phyloP scores from a whole-genome alignment of 2,888 invertebrate species.

The Tribolium freemani region DNA sequence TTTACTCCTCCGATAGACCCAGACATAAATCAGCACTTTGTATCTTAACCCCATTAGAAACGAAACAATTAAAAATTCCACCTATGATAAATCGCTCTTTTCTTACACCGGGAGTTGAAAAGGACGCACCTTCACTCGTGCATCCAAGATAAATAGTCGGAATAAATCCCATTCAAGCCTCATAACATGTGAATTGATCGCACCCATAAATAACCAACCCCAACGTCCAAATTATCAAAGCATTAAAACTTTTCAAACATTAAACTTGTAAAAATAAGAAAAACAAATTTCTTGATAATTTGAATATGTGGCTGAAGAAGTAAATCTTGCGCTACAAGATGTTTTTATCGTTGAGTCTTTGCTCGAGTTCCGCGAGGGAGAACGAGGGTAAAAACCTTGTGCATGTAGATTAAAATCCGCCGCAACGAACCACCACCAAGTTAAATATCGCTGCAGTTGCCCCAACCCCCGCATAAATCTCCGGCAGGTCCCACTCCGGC shows the following conservation, averaged over 20 bases:
- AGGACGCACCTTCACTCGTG: slow-evolving; percentile 7
- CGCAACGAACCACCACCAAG: slow-evolving; percentile 64
- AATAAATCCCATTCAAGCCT: slow-evolving; percentile 22
- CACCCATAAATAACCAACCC: slow-evolving; percentile 27
- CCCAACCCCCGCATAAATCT: slow-evolving; percentile 64
- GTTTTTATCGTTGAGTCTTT: slow-evolving; percentile 68
- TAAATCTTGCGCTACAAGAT: slow-evolving; percentile 70
- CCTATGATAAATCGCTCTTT: slow-evolving; percentile 1
- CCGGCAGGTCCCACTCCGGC: slow-evolving; percentile 66
- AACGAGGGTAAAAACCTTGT: slow-evolving; percentile 67
- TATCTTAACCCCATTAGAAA: not conserved
- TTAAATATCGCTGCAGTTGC: slow-evolving; percentile 66
- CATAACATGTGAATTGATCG: slow-evolving; percentile 25
- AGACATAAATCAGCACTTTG: not conserved
- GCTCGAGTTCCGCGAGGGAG: slow-evolving; percentile 64
- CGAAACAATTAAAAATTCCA: not conserved
- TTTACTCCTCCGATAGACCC: not conserved
- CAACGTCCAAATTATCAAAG: slow-evolving; percentile 40
- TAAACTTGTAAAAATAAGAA: slow-evolving; percentile 65
- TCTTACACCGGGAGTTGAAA: not conserved
- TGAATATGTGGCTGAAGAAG: slow-evolving; percentile 70
- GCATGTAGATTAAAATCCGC: slow-evolving; percentile 70
- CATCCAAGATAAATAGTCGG: slow-evolving; percentile 16
- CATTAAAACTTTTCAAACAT: slow-evolving; percentile 53
- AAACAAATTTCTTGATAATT: slow-evolving; percentile 71